phyloP scores from a whole-genome alignment of 2,113 vertebrate genomes.

The Pollimyrus isidori region DNA sequence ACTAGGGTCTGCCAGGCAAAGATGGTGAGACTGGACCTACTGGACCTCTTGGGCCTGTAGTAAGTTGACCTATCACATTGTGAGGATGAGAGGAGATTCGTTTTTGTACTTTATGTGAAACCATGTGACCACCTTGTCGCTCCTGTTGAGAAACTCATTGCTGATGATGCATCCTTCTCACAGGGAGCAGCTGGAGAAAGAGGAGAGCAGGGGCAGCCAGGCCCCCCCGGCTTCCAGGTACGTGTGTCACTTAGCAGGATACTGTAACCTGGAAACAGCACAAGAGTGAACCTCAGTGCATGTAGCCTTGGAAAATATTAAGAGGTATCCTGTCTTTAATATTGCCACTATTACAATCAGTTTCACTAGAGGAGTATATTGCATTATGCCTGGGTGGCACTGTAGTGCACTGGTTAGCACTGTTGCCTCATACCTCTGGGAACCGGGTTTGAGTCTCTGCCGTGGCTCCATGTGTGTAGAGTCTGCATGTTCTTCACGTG shows the following conservation, averaged over 20 bases:
- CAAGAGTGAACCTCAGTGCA: neutral
- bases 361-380: neutral
- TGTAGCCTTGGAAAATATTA: neutral
- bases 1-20: conserved; percentile 86
- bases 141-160: neutral
- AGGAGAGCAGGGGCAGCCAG: conserved; percentile 89
- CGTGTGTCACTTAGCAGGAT: conserved; percentile 25
- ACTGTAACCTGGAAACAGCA: neutral
- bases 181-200: conserved; percentile 88
- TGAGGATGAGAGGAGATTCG: neutral
- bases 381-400: neutral
- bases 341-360: neutral
- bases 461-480: neutral
- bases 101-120: neutral
- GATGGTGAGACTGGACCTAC: conserved; percentile 88
- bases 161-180: neutral
- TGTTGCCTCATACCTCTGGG: neutral
- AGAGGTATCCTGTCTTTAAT: neutral
- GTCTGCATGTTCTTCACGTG: neutral
- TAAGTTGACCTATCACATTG: conserved; percentile 58
- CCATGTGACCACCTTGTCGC: neutral
- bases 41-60: conserved; percentile 78
- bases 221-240: conserved; percentile 93
- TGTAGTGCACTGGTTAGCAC: neutral
- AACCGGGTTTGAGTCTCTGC: neutral